Evolutionary conservation across 2,888 invertebrate species (phyloP).

Genomic region (Plemyria rubiginata): DNA sequence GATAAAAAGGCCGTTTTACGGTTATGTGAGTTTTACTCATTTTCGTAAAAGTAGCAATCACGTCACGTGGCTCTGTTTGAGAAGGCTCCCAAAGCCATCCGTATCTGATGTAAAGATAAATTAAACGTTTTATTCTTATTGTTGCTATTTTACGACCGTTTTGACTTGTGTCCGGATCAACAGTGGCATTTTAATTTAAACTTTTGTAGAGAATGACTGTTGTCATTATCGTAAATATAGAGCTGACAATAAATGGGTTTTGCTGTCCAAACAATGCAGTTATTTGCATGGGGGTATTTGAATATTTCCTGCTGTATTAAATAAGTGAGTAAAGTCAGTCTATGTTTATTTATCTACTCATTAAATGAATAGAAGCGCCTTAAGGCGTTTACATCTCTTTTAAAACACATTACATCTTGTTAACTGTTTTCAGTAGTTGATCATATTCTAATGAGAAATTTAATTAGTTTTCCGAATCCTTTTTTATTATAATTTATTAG

Average conservation of each 20-base stretch:
- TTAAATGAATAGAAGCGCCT: not conserved
- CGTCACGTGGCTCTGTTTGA: conserved; percentile 34
- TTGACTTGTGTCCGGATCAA: conserved; percentile 41
- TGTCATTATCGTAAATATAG: conserved; percentile 39
- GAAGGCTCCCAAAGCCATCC: conserved; percentile 34
- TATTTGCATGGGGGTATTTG: conserved; percentile 23
- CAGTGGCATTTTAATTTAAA: conserved; percentile 48
- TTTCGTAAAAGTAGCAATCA: conserved; percentile 45
- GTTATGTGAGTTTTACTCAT: conserved; percentile 46
- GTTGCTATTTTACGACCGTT: conserved; percentile 58
- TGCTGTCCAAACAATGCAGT: conserved; percentile 28
- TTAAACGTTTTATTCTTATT: conserved; percentile 60
- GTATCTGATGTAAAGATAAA: conserved; percentile 49
- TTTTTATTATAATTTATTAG: not conserved
- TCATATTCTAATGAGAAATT: not conserved
- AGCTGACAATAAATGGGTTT: conserved; percentile 34
- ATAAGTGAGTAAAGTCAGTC: not conserved
- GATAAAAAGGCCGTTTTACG: conserved; percentile 52
- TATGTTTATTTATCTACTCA: not conserved
- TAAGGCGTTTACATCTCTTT: not conserved
- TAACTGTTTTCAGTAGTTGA: not conserved
- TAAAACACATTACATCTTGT: too few relatives aligned
- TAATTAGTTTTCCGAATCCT: not conserved
- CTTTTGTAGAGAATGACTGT: conserved; percentile 43
- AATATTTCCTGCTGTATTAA: conserved; percentile 10